These are phyloP conservation scores for Bubalus kerabau DNA, from an alignment of 2,113 vertebrate genomes.

Conservation along the genomic window DNA sequence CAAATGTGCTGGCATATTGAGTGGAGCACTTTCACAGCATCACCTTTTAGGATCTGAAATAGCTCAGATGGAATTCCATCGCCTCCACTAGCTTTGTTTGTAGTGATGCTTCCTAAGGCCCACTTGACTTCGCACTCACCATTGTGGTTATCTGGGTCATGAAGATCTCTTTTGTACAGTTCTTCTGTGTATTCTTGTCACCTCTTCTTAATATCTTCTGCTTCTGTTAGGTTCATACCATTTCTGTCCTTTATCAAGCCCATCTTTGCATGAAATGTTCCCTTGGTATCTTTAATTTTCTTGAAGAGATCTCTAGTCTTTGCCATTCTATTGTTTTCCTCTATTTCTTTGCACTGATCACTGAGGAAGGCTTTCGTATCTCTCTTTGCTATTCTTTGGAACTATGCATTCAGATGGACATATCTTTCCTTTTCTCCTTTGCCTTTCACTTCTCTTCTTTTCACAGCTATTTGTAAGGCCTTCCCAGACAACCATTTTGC, in stretches of 20 bases:
- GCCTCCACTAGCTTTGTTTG: neutral
- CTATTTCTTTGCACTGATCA: neutral
- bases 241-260: neutral
- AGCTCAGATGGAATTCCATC: neutral
- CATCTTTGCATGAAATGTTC: neutral
- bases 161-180: neutral
- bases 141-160: fast-evolving
- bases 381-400: neutral
- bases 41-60: neutral
- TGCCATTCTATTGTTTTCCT: neutral
- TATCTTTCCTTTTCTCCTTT: neutral
- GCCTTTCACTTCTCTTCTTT: neutral
- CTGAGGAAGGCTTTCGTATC: neutral
- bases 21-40: neutral
- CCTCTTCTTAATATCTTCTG: neutral
- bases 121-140: neutral
- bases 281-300: neutral
- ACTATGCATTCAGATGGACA: neutral
- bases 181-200: neutral
- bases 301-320: neutral
- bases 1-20: neutral
- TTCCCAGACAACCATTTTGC: neutral
- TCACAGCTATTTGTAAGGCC: neutral
- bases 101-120: neutral
- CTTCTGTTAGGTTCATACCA: neutral